Evolutionary conservation across 2,797 vertebrate genomes (phyloP).

Genomic region (Natrix natrix): DNA sequence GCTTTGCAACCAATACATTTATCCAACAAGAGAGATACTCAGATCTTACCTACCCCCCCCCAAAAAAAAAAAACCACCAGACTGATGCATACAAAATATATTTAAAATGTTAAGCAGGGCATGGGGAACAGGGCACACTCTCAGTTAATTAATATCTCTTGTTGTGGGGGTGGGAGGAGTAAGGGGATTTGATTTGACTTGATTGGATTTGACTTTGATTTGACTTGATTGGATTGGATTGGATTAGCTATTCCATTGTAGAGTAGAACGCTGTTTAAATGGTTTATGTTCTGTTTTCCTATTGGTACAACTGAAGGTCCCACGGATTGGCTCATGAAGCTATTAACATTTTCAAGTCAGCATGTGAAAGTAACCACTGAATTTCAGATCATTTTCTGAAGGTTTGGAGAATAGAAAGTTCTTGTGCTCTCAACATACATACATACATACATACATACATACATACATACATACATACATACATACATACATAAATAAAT

Average conservation of each 20-base stretch:
- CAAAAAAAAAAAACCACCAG: not conserved
- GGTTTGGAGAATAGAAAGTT: not conserved
- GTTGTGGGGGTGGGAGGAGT: not conserved
- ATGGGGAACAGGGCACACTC: not conserved
- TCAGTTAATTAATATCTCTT: not conserved
- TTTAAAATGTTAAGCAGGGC: not conserved
- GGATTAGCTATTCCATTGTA: not conserved
- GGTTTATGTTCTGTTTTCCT: not conserved
- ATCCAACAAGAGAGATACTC: not conserved
- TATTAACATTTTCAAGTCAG: not conserved
- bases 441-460: too few relatives aligned
- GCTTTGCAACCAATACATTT: not conserved
- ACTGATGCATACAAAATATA: not conserved
- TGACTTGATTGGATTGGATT: not conserved
- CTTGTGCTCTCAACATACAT: not conserved
- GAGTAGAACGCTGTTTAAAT: not conserved
- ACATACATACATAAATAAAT: too few relatives aligned
- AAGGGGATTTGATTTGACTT: not conserved
- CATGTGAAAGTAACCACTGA: not conserved
- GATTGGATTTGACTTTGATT: not conserved
- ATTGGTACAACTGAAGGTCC: not conserved
- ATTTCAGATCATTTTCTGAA: not conserved
- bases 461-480: too few relatives aligned
- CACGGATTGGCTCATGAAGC: not conserved
- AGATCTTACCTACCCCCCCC: not conserved